Conservation (phyloP, 2,797 vertebrate species). For the Epinephelus awoara region DNA sequence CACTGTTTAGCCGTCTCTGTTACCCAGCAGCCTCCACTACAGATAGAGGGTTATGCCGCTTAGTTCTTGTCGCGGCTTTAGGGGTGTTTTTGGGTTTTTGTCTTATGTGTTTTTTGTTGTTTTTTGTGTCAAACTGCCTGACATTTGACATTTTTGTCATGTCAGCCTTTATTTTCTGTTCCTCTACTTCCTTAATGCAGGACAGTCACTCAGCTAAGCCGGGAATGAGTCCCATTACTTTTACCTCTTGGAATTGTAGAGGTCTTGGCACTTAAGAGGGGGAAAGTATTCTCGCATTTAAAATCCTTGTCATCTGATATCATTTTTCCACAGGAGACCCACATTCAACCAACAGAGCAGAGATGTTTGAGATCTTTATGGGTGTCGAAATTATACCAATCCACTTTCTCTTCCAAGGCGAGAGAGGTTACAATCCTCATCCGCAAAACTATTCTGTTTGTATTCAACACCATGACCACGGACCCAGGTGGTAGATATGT, state of each 20-base stretch:
- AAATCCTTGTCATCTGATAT: conserved; percentile 23
- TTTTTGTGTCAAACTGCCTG: too few relatives aligned
- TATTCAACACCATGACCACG: neutral
- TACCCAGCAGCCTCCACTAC: too few relatives aligned
- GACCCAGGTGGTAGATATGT: too few relatives aligned
- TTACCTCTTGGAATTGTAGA: conserved; percentile 13
- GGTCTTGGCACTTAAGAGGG: conserved; percentile 14
- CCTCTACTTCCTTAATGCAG: too few relatives aligned
- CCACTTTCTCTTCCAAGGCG: conserved; percentile 19
- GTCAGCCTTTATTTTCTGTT: too few relatives aligned
- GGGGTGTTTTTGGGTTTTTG: too few relatives aligned
- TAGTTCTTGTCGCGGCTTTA: too few relatives aligned
- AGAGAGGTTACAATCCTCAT: conserved; percentile 30
- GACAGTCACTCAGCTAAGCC: too few relatives aligned
- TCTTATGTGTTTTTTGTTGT: too few relatives aligned
- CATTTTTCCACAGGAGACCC: conserved; percentile 16
- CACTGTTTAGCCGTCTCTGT: too few relatives aligned
- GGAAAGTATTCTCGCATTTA: conserved; percentile 28
- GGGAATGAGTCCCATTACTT: neutral
- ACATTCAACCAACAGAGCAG: conserved; percentile 20
- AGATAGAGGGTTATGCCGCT: too few relatives aligned
- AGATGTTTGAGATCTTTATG: neutral
- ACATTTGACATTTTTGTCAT: too few relatives aligned
- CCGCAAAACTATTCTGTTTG: conserved; percentile 6
- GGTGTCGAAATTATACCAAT: conserved; percentile 32